phyloP scores from a whole-genome alignment of 2,888 invertebrate genomes.

The Sthenelais limicola region DNA sequence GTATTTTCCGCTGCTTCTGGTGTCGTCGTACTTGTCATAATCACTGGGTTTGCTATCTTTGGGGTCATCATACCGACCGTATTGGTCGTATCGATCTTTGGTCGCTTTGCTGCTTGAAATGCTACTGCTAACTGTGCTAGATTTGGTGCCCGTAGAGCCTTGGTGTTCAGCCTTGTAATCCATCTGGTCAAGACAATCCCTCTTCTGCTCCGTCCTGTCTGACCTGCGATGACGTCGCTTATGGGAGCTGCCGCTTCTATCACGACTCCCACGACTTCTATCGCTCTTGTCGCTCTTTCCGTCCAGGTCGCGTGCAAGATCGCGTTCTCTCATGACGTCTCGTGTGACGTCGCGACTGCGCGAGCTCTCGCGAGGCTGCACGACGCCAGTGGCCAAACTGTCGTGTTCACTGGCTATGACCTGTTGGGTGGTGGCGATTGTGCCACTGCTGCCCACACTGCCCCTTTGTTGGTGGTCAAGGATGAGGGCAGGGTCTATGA shows the following conservation, averaged over 20 bases:
- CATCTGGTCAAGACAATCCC: background rate
- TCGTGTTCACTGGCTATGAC: no score
- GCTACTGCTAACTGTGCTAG: background rate
- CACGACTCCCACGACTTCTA: constrained; percentile 13
- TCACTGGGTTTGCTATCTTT: constrained; percentile 14
- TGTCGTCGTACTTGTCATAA: constrained; percentile 14
- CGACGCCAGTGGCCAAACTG: no score
- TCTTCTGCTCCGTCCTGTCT: background rate
- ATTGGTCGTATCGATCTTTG: constrained; percentile 8
- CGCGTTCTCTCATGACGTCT: constrained; percentile 1
- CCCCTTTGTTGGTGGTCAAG: no score
- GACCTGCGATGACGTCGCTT: no score
- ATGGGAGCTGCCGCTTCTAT: background rate
- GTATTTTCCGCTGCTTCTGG: constrained; percentile 10
- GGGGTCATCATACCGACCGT: constrained; percentile 23
- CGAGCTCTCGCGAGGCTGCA: background rate
- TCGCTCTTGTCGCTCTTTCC: constrained; percentile 27
- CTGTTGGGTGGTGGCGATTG: no score
- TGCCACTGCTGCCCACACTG: no score
- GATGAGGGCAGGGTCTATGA: background rate
- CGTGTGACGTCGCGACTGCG: background rate
- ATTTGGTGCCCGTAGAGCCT: background rate
- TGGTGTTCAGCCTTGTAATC: background rate
- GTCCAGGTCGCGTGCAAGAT: constrained; percentile 10
- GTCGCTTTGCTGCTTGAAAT: background rate